phyloP scores from a whole-genome alignment of 2,797 vertebrate species.

The Sebastes hubbsi region DNA sequence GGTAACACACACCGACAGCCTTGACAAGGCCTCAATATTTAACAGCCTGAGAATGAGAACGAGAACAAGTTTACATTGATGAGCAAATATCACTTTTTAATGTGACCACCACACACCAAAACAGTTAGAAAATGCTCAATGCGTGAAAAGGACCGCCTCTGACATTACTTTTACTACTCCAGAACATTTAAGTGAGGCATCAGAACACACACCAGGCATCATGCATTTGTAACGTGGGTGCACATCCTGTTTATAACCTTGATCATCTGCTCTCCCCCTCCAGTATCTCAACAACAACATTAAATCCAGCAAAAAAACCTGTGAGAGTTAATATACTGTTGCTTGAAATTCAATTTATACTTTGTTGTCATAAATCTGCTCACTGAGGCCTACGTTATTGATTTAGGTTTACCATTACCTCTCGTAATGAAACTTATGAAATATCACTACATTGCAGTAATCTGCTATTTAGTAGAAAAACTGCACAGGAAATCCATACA shows the following conservation, averaged over 20 bases:
- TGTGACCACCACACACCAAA: not conserved
- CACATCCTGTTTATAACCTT: not conserved
- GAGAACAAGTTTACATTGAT: not conserved
- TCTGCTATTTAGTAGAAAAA: slow-evolving; percentile 24
- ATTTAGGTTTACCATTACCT: slow-evolving; percentile 16
- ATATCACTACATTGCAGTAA: slow-evolving; percentile 25
- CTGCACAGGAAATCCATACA: slow-evolving; percentile 39
- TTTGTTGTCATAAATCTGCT: slow-evolving; percentile 16
- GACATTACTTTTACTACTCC: not conserved
- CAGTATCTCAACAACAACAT: not conserved
- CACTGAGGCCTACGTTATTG: not conserved
- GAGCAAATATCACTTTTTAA: rapidly evolving
- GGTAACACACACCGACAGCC: too few species aligned
- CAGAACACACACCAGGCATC: not conserved
- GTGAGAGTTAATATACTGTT: not conserved
- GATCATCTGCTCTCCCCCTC: not conserved
- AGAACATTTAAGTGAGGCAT: not conserved
- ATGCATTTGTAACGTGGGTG: not conserved
- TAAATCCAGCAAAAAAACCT: not conserved
- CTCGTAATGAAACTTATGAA: slow-evolving; percentile 25
- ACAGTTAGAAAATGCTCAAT: not conserved
- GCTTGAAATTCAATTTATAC: not conserved
- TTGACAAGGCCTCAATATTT: too few species aligned
- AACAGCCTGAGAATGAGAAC: too few species aligned
- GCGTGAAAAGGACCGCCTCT: not conserved